Evolutionary conservation across 2,113 vertebrate genomes (phyloP).

Genomic region (Rhegmatorhina hoffmannsi): DNA sequence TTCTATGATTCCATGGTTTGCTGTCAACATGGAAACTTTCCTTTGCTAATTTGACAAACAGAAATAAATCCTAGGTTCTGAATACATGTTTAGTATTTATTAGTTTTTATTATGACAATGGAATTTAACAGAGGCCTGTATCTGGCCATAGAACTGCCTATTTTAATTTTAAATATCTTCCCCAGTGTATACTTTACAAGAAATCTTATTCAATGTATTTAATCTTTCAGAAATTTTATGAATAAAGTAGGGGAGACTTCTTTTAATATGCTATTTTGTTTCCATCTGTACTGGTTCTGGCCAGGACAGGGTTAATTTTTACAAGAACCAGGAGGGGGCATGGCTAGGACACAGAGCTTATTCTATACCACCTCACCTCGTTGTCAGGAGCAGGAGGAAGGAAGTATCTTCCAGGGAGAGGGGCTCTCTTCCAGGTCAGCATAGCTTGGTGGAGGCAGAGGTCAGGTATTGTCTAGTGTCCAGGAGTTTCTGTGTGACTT

Average conservation of each 20-base stretch:
- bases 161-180: not conserved
- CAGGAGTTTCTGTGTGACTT: not conserved
- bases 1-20: not conserved
- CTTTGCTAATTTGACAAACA: not conserved
- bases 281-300: not conserved
- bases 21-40: not conserved
- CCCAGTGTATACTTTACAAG: not conserved
- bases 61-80: not conserved
- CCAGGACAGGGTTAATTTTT: not conserved
- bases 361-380: not conserved
- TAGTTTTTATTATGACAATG: not conserved
- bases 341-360: not conserved
- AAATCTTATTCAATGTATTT: not conserved
- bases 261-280: not conserved
- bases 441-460: rapidly evolving
- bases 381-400: not conserved
- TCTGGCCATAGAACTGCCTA: not conserved
- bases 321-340: not conserved
- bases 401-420: not conserved
- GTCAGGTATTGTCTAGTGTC: not conserved
- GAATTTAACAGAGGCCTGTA: not conserved
- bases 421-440: not conserved
- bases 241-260: not conserved
- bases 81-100: not conserved
- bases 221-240: not conserved